Evolutionary conservation across 2,797 vertebrate species (phyloP).

Genomic region (Neomorphus geoffroyi): DNA sequence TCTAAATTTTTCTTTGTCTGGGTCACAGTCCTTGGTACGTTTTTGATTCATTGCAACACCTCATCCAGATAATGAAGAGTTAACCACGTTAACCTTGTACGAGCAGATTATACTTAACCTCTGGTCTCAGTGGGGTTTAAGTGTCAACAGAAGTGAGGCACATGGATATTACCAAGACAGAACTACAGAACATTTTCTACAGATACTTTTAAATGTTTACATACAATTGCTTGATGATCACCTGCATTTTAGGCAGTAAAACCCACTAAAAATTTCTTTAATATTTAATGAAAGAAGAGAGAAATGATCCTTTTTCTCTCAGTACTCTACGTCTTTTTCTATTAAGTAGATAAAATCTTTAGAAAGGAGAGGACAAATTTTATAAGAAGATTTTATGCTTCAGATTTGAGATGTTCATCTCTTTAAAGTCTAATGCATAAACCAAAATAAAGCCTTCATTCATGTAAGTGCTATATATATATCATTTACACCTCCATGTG

Average conservation of each 20-base stretch:
- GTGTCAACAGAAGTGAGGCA: not conserved
- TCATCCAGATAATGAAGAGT: not conserved
- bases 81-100: not conserved
- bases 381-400: not conserved
- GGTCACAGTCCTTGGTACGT: not conserved
- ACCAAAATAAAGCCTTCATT: not conserved
- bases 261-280: rapidly evolving
- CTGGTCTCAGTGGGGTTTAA: not conserved
- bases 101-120: not conserved
- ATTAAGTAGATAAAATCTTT: not conserved
- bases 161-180: not conserved
- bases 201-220: not conserved
- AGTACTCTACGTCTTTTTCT: not conserved
- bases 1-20: not conserved
- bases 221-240: not conserved
- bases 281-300: not conserved
- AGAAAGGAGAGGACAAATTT: not conserved
- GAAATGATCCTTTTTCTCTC: not conserved
- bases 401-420: not conserved
- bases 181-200: not conserved
- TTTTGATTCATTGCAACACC: not conserved
- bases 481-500: not conserved
- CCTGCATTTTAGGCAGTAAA: not conserved
- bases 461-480: not conserved
- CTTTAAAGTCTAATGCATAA: not conserved